Conservation (phyloP, 2,888 invertebrate species). For the Lasioglossum malachurum region DNA sequence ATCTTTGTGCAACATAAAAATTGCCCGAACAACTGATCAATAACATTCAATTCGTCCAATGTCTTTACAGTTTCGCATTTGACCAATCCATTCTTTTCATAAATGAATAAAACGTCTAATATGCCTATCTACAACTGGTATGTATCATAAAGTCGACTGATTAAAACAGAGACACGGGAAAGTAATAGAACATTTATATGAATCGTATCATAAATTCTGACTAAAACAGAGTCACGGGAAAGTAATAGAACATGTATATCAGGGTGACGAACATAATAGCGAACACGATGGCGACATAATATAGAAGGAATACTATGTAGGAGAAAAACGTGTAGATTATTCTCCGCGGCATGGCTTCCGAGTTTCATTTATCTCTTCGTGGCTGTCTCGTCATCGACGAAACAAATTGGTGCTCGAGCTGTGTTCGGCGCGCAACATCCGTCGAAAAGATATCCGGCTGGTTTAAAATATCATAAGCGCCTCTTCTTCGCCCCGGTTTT, state of each 20-base stretch:
- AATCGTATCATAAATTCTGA: not conserved
- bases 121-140: too few species aligned
- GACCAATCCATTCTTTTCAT: too few species aligned
- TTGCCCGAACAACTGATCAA: too few species aligned
- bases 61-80: too few species aligned
- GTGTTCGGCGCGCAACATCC: not conserved
- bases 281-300: not conserved
- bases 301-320: not conserved
- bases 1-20: too few species aligned
- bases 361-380: not conserved
- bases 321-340: not conserved
- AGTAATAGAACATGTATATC: conserved; percentile 3
- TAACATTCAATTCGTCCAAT: too few species aligned
- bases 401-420: not conserved
- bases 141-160: too few species aligned
- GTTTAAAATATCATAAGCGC: not conserved
- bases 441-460: not conserved
- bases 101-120: too few species aligned
- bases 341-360: not conserved
- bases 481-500: not conserved
- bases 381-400: not conserved
- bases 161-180: not conserved
- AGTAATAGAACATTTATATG: not conserved
- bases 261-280: not conserved
- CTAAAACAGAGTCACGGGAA: not conserved